Evolutionary conservation across 2,797 vertebrate species (phyloP), one percentile per base, ranked within the genome.

Genomic region (Valencia hispanica): DNA sequence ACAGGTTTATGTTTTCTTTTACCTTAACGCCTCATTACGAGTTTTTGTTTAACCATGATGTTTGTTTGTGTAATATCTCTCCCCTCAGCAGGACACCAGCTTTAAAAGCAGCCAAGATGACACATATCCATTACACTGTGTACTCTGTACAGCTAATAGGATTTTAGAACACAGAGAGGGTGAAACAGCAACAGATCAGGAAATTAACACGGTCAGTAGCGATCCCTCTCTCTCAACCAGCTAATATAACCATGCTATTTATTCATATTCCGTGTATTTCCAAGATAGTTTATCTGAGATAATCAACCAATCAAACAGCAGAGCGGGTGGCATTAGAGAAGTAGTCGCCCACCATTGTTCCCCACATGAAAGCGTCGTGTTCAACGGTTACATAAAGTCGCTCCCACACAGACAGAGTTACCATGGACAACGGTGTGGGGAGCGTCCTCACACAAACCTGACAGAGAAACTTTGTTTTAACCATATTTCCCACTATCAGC

Each of bases 101-200:
- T 79, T 41, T 76, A 73, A 77, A 50, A 78, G 79, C 51, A 68
- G 72, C 75, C 65, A 32, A 70, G 61, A 76, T 83, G 82, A 85
- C 84, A 88, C 82, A 77, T 75, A 85, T 88, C 86, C 74, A 82
- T 86, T 90, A 89, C 80, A 81, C 73, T 72, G 74, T 79, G 85
- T 86, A 70, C 82, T 79, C 79, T 84, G n/a, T 81, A 70, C 65
- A 4, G 72, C 87, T 87, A 82, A 90, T 88, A 81, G 90, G 84
- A 88, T 90, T 89, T 84, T 71, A 51, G 79, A 73, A 81, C 83
- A 85, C 69, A 25, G 50, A 68, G 72, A 70, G 48, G 32, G 8
- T 1, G 63, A 8, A 30, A 73, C 48, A 57, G 22, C 41, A 71
- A 47, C 45, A 59, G 63, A 73, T 66, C 7, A n/a, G 27, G 20